A percentile compares a stretch with the other conserved stretches of the same genome.
Evolutionary conservation across 2,888 invertebrate species (phyloP).

Genomic region (Leucozona laternaria): DNA sequence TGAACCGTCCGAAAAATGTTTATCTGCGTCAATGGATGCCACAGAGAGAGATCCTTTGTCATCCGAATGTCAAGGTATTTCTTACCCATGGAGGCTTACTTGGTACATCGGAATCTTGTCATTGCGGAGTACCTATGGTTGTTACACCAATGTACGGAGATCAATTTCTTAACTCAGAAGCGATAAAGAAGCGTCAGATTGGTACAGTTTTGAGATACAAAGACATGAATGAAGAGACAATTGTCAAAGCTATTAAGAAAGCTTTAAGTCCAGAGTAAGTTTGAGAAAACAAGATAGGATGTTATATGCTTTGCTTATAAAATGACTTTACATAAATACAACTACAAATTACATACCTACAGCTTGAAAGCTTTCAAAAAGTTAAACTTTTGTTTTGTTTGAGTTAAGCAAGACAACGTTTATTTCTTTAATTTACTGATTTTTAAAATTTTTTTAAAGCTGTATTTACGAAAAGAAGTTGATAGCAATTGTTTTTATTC

Average conservation of each 20-base stretch:
- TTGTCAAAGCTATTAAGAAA: constrained; percentile 84
- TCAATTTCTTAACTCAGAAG: constrained; percentile 86
- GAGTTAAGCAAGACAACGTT: too few species aligned
- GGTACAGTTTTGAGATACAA: constrained; percentile 84
- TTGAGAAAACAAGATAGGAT: too few species aligned
- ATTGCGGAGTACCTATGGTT: constrained; percentile 87
- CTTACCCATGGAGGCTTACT: constrained; percentile 89
- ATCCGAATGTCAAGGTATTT: constrained; percentile 87
- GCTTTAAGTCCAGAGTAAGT: constrained; percentile 79
- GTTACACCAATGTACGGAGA: constrained; percentile 88
- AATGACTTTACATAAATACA: too few species aligned
- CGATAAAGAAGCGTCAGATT: constrained; percentile 84
- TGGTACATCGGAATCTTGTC: constrained; percentile 87
- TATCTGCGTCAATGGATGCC: constrained; percentile 88
- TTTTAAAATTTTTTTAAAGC: too few species aligned
- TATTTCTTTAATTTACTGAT: too few species aligned
- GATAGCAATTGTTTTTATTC: too few species aligned
- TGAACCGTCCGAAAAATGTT: constrained; percentile 86
- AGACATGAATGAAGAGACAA: constrained; percentile 83
- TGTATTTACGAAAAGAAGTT: too few species aligned
- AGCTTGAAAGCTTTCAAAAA: too few species aligned
- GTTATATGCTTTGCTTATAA: too few species aligned
- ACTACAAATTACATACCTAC: too few species aligned
- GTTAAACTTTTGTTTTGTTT: too few species aligned
- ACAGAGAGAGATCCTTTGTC: constrained; percentile 89